Percentiles rank a stretch among this genome's conserved stretches.
These are phyloP conservation scores for Polypedilum vanderplanki DNA, from an alignment of 1,140 invertebrate genomes.

Conservation along the genomic window DNA sequence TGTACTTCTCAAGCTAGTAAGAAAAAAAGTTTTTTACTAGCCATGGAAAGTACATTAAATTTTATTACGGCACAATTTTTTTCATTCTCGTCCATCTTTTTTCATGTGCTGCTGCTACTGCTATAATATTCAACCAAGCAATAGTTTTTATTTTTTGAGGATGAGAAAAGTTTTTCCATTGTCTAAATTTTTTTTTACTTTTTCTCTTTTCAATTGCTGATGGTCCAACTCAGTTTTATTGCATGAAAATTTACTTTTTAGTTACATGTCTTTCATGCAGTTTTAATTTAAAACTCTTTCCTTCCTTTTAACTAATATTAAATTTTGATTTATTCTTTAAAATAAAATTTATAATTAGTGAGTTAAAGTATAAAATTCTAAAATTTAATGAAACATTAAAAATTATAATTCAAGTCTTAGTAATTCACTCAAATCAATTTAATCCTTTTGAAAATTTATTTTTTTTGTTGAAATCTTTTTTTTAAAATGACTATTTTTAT, in stretches of 20 bases:
- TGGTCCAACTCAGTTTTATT: background rate
- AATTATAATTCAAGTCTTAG: too few relatives aligned
- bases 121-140: background rate
- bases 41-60: conserved; percentile 22
- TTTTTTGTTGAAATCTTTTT: too few relatives aligned
- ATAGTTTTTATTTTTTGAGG: background rate
- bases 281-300: background rate
- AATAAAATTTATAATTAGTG: too few relatives aligned
- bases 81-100: too few relatives aligned
- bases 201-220: background rate
- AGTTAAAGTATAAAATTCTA: too few relatives aligned
- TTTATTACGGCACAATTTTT: conserved; percentile 23
- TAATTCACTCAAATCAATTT: too few relatives aligned
- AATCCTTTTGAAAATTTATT: too few relatives aligned
- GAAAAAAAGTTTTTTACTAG: conserved; percentile 9
- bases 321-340: too few relatives aligned
- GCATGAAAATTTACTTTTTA: conserved; percentile 6
- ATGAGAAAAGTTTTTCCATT: conserved; percentile 1
- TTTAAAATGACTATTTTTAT: too few relatives aligned
- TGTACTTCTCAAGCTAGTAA: conserved; percentile 14
- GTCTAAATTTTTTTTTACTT: background rate
- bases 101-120: too few relatives aligned
- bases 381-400: too few relatives aligned
- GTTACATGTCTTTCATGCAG: conserved; percentile 6
- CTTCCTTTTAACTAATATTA: too few relatives aligned